phyloP scores from a whole-genome alignment of 2,797 vertebrate species.

The Numenius phaeopus region DNA sequence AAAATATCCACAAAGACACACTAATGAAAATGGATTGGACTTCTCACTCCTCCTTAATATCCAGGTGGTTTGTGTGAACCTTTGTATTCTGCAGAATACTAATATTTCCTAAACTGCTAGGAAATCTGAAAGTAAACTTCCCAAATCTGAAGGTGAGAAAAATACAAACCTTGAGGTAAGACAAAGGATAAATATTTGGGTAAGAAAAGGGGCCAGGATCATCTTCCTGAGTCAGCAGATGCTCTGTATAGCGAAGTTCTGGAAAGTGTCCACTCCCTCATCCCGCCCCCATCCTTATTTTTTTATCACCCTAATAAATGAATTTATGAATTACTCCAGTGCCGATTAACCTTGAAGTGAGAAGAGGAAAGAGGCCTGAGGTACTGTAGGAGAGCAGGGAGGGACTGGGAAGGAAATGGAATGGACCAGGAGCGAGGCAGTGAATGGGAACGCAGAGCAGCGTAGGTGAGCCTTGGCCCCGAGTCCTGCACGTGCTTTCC shows the following conservation, averaged over 20 bases:
- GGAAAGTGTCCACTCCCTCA: not conserved
- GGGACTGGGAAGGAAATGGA: not conserved
- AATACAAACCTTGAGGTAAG: not conserved
- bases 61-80: not conserved
- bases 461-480: not conserved
- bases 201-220: not conserved
- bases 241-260: not conserved
- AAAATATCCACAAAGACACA: not conserved
- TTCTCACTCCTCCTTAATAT: not conserved
- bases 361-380: not conserved
- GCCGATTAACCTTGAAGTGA: not conserved
- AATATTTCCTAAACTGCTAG: not conserved
- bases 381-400: not conserved
- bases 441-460: not conserved
- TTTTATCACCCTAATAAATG: not conserved
- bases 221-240: not conserved
- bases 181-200: not conserved
- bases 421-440: accelerated
- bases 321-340: not conserved
- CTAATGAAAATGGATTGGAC: not conserved
- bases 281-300: not conserved
- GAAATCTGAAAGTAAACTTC: not conserved
- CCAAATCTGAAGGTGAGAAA: not conserved
- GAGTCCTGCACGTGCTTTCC: accelerated
- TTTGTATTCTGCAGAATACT: not conserved